Conservation (phyloP, 37 sponge, comb jelly and placozoan species). For the Spongia lamella region DNA sequence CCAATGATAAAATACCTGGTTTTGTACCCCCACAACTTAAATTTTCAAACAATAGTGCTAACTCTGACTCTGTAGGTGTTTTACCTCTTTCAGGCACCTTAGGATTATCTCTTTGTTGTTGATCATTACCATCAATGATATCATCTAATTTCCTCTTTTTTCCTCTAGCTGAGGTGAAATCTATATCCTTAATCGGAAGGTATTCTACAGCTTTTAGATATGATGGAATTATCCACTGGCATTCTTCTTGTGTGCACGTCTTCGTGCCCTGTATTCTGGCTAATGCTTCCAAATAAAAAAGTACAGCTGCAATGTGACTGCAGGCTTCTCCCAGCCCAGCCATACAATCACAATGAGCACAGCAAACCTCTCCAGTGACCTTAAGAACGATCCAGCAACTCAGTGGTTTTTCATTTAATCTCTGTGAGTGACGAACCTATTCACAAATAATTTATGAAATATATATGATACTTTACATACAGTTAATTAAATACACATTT, state of each 20-base stretch:
- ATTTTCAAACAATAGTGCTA: background rate
- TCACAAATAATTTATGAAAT: no score
- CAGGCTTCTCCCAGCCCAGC: no score
- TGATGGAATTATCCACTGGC: no score
- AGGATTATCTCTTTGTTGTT: no score
- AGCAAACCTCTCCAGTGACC: conserved; percentile 35
- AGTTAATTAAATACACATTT: no score
- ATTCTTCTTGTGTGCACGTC: conserved; percentile 9
- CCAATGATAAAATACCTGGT: conserved; percentile 31
- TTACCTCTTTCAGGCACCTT: background rate
- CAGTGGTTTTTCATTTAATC: conserved; percentile 14
- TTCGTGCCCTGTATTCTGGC: conserved; percentile 1
- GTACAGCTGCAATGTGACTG: conserved; percentile 28
- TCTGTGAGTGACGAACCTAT: no score
- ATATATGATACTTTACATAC: no score
- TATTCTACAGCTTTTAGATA: conserved; percentile 18
- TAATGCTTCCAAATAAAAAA: conserved; percentile 13
- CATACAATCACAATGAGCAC: no score
- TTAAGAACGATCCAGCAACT: conserved; percentile 25
- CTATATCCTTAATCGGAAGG: background rate
- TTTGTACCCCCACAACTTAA: conserved; percentile 2
- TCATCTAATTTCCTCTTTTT: no score
- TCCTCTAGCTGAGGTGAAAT: no score
- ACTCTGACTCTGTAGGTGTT: background rate
- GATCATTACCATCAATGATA: no score